Percentiles rank a stretch among this genome's conserved stretches.
Evolutionary conservation across 1,140 invertebrate genomes (phyloP).

Genomic region (Drosophila miranda): DNA sequence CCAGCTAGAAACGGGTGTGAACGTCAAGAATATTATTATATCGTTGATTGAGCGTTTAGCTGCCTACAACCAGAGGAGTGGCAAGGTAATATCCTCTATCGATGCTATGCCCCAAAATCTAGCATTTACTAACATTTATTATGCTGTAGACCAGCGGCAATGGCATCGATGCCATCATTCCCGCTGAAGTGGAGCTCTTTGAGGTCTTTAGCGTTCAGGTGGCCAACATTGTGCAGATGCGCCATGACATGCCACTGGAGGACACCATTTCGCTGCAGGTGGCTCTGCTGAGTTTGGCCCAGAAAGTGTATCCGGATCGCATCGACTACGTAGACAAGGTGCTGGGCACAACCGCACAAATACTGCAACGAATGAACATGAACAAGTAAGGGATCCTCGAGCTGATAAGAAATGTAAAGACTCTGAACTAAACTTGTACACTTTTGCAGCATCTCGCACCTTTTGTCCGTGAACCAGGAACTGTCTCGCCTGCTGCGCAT

Average conservation of each 20-base stretch:
- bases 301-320: constrained; percentile 97
- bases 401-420: too few species aligned
- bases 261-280: constrained; percentile 98
- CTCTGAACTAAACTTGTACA: too few species aligned
- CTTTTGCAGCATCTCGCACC: constrained; percentile 69
- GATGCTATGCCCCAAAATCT: not conserved
- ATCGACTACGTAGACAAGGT: constrained; percentile 98
- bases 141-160: constrained; percentile 84
- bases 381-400: constrained; percentile 85
- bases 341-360: constrained; percentile 93
- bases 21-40: constrained; percentile 99
- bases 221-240: constrained; percentile 95
- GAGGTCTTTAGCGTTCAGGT: constrained; percentile 99
- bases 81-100: constrained; percentile 82
- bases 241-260: constrained; percentile 96
- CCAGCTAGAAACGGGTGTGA: constrained; percentile 96
- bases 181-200: constrained; percentile 95
- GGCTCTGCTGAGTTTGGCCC: constrained; percentile 95
- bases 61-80: constrained; percentile 89
- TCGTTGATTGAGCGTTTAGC: constrained; percentile 96
- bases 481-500: constrained; percentile 96
- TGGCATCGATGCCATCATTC: constrained; percentile 88
- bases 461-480: constrained; percentile 85
- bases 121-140: not conserved
- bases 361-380: constrained; percentile 90